Base-by-base conservation (phyloP, 1,140 invertebrate species). In the Temnothorax longispinosus region DNA sequence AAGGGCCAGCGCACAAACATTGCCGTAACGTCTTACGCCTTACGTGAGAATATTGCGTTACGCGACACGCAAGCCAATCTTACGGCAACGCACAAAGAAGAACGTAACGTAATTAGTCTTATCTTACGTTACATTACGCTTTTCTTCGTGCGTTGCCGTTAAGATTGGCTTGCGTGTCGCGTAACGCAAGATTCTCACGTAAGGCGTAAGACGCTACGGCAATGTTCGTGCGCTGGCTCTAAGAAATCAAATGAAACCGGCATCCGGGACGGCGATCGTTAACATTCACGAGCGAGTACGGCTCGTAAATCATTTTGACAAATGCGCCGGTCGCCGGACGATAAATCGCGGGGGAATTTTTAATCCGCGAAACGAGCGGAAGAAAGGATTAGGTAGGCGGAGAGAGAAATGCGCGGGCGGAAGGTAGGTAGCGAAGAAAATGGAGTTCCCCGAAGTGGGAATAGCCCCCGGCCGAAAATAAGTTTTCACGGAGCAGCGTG, bases 311-410 rank as follows among this genome's bases (percentile, higher is more conserved):
- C 88, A 89, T 56, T n/a, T 62, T 60, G 88, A 85, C 80, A 74
- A 88, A 85, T 56, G 80, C 56, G 50, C 77, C 27, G n/a, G n/a
- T 65, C n/a, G 32, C 11, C 21, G 18, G 21, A 27, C 87, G 87
- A 88, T 89, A 89, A 89, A 89, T 89, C 80, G 72, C 54, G 27
- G 4, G 13, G 18, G 81, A 62, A 85, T 89, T 89, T 89, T 89
- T 88, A 89, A 89, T 89, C 81, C 87, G 15, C 38, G 80, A 74
- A 84, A 75, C 27, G 67, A 84, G 69, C 80, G 54, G 56, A 84
- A 75, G 38, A 41, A 60, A 21, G 54, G 27, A 58, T 62, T 18
- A 47, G 11, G 35, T 44, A 27, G 60, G 10, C 35, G 21, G 27
- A 18, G 3, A 18, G 3, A 21, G 41, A 13, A 87, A 35, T 11